A percentile compares a stretch with the other conserved stretches of the same genome.
Evolutionary conservation across 2,113 vertebrate genomes (phyloP).

Genomic region (Elaphurus davidianus): DNA sequence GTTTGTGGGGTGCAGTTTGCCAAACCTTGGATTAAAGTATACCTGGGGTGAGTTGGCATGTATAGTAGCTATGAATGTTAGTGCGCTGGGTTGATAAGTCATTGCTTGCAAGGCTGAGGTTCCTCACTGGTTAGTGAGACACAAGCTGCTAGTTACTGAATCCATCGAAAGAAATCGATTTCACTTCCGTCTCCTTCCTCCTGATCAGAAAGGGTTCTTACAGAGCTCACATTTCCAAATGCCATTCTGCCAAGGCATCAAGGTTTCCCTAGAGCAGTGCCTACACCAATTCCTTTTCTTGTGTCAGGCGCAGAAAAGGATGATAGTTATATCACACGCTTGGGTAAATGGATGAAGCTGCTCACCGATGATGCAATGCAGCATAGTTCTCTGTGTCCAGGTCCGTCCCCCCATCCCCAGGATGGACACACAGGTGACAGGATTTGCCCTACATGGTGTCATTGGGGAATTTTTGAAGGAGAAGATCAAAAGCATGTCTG

Average conservation of each 20-base stretch:
- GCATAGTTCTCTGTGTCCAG: neutral
- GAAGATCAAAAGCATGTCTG: neutral
- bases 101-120: neutral
- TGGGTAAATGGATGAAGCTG: neutral
- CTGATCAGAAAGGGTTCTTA: neutral
- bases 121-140: neutral
- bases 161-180: neutral
- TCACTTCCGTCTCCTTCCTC: neutral
- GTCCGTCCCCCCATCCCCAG: neutral
- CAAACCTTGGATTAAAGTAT: neutral
- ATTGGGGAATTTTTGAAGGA: neutral
- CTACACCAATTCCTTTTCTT: neutral
- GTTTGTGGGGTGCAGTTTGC: neutral
- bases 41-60: neutral
- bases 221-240: neutral
- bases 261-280: neutral
- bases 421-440: neutral
- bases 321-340: neutral
- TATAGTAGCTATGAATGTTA: neutral
- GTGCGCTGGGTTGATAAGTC: neutral
- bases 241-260: neutral
- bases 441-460: neutral
- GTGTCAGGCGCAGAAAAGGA: neutral
- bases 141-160: neutral
- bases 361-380: neutral